Conservation (phyloP, 2,797 vertebrate genomes). For the Thamnophis elegans region DNA sequence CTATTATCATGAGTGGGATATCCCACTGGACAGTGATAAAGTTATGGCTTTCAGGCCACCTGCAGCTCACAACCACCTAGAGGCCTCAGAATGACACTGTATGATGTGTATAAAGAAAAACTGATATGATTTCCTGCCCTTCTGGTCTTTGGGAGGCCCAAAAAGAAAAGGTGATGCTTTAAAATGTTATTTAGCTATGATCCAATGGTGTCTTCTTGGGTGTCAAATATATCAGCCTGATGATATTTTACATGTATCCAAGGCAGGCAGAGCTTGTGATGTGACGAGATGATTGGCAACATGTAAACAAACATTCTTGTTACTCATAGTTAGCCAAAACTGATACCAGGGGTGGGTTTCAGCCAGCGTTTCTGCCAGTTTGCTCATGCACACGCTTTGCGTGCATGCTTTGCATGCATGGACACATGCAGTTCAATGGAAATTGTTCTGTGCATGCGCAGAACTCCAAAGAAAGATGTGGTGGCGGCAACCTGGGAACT, state of each 20-base stretch:
- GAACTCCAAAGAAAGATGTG: too few species aligned
- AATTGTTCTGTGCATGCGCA: too few species aligned
- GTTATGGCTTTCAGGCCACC: not conserved
- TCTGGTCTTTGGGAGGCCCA: not conserved
- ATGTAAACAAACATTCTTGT: not conserved
- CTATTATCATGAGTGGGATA: not conserved
- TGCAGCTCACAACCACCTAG: not conserved
- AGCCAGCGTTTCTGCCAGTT: fast-evolving
- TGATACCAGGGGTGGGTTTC: too few species aligned
- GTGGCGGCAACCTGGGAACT: too few species aligned
- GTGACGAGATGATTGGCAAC: not conserved
- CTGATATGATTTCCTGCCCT: not conserved
- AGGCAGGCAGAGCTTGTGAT: not conserved
- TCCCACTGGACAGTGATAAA: not conserved
- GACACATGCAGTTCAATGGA: too few species aligned
- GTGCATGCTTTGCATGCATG: too few species aligned
- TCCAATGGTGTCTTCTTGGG: not conserved
- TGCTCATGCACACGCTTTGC: too few species aligned
- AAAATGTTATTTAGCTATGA: not conserved
- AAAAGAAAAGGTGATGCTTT: not conserved
- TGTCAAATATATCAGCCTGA: not conserved
- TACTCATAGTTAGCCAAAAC: not conserved
- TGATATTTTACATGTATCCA: not conserved
- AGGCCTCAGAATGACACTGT: not conserved
- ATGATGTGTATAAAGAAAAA: not conserved